Evolutionary conservation across 2,113 vertebrate species (phyloP).

Genomic region (Neogale vison): DNA sequence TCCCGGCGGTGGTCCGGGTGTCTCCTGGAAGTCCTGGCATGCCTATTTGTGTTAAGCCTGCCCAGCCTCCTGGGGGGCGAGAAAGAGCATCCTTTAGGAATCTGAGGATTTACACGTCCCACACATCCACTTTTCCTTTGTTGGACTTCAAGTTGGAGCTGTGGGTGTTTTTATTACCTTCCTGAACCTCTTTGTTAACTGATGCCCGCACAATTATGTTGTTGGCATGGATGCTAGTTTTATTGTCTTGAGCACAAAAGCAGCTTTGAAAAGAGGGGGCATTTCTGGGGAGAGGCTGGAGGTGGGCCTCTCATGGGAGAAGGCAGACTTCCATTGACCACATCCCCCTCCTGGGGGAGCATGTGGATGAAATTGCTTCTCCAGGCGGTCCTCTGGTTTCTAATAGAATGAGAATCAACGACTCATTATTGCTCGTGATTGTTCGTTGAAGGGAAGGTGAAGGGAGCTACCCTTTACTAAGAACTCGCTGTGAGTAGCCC

Average conservation of each 20-base stretch:
- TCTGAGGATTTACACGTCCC: background rate
- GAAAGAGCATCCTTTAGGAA: background rate
- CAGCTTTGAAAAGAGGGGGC: conserved; percentile 14
- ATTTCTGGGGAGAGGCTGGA: background rate
- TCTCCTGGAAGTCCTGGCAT: background rate
- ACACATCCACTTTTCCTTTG: background rate
- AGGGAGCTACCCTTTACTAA: background rate
- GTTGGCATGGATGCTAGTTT: background rate
- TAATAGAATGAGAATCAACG: background rate
- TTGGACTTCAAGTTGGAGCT: conserved; percentile 18
- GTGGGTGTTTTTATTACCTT: conserved; percentile 17
- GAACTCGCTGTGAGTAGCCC: background rate
- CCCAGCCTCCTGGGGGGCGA: background rate
- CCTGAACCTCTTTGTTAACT: conserved; percentile 52
- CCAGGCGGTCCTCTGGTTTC: background rate
- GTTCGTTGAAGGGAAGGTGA: background rate
- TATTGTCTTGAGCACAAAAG: conserved; percentile 55
- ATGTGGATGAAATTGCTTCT: background rate
- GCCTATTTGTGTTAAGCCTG: background rate
- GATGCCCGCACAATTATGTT: background rate
- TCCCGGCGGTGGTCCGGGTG: background rate
- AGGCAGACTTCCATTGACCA: background rate
- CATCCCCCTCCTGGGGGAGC: background rate
- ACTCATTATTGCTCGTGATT: background rate
- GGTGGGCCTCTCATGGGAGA: background rate